Conservation (phyloP, 2,797 vertebrate genomes). For the Brachyrhaphis roseni region DNA sequence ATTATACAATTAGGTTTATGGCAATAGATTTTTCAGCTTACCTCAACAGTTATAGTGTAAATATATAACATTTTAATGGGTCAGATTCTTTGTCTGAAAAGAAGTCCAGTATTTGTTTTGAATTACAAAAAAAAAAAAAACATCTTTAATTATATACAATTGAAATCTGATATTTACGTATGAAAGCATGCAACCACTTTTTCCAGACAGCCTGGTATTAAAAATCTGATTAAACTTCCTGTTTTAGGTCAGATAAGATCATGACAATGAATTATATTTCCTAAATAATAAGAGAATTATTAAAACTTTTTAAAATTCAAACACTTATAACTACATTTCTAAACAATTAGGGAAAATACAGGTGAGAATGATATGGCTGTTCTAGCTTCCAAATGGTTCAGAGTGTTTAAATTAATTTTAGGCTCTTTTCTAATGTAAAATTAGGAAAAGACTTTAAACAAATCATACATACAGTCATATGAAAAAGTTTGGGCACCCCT, state of each 20-base stretch:
- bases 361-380: not conserved
- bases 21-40: conserved; percentile 41
- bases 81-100: conserved; percentile 1
- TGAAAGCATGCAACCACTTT: not conserved
- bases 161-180: not conserved
- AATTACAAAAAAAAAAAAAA: not conserved
- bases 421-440: not conserved
- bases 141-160: not conserved
- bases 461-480: not conserved
- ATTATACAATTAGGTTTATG: conserved; percentile 29
- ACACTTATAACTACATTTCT: not conserved
- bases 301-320: not conserved
- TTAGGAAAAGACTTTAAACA: not conserved
- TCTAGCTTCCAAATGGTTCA: not conserved
- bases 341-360: not conserved
- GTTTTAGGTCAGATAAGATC: not conserved
- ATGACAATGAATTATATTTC: not conserved
- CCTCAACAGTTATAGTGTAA: conserved; percentile 3
- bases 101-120: not conserved
- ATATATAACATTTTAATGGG: conserved; percentile 15
- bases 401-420: not conserved
- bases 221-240: not conserved
- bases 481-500: too few species aligned
- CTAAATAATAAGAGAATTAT: not conserved
- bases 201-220: not conserved